Evolutionary conservation across 2,113 vertebrate species (phyloP), one percentile per base, ranked within the genome.

Genomic region (Ciconia boyciana): DNA sequence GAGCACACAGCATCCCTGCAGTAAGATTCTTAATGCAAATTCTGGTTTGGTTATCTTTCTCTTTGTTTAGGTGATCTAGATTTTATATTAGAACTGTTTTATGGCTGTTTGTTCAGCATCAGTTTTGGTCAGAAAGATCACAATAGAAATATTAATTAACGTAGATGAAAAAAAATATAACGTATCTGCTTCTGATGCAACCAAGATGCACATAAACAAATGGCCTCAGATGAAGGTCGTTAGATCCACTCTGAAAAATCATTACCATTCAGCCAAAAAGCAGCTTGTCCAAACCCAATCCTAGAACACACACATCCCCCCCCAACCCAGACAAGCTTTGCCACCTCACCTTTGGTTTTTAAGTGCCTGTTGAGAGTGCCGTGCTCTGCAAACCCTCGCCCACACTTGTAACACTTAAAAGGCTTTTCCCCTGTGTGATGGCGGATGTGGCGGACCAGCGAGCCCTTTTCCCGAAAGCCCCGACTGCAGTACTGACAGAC

Each of bases 361-460:
- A 99, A 96, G 91, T 99, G 99, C 39, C 99, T 98, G 96, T 99
- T 99, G 58, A 99, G 99, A 0, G 99, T 99, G 85, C 99, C 99
- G 0, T 99, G 99, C 96, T 99, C 99, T 0, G 99, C 99, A 3
- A 99, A 99, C 43, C 99, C 99, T 1, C 99, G 98, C 4, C 98
- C 98, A 1, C 99, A 99, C 77, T 98, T 99, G 78, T 98, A 98
- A 82, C 99, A 99, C 92, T 99, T 99, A 89, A 99, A 99, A 22
- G 99, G 99, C 89, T 99, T 99, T 82, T 99, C 99, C 0, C 99
- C 99, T 0, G 99, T 99, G 98, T 99, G 99, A 79, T 99, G 99
- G 51, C 99, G 98, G 78, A 99, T 98, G 41, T 99, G 99, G 43
- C 99, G 98, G 60, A 99, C 99, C 80, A 99, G 97, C 0, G 99